phyloP scores from a whole-genome alignment of 92 coral and sea anemone species.

The Muricea muricata region DNA sequence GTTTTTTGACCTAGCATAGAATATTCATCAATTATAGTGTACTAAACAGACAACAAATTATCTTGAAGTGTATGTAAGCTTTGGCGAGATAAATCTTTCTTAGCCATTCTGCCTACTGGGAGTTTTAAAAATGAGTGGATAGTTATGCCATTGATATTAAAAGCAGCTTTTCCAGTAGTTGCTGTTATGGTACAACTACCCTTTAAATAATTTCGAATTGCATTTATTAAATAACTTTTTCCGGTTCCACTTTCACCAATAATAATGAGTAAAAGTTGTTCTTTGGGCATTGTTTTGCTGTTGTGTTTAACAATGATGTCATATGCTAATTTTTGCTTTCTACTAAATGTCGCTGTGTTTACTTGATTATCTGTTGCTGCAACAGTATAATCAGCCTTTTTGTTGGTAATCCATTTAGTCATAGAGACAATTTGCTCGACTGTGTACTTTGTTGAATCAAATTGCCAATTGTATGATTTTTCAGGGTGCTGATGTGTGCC shows the following conservation, averaged over 20 bases:
- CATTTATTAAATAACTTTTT: conserved; percentile 56
- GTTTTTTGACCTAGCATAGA: conserved; percentile 51
- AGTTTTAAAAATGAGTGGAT: conserved; percentile 73
- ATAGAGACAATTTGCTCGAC: conserved; percentile 3
- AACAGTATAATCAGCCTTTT: conserved; percentile 17
- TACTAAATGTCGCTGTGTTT: conserved; percentile 56
- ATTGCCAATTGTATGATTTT: conserved; percentile 21
- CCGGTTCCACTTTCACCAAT: conserved; percentile 70
- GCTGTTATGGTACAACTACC: conserved; percentile 66
- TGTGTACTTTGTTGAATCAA: conserved; percentile 16
- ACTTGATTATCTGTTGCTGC: conserved; percentile 39
- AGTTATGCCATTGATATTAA: conserved; percentile 62
- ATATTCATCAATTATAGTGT: conserved; percentile 44
- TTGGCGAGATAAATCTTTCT: conserved; percentile 73
- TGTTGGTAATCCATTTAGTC: conserved; percentile 22
- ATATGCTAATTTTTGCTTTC: conserved; percentile 65
- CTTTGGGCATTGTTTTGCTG: conserved; percentile 37
- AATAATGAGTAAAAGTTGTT: conserved; percentile 54
- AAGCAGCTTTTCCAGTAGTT: conserved; percentile 64
- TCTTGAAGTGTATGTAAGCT: conserved; percentile 60
- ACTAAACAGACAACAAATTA: conserved; percentile 8
- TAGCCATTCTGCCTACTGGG: conserved; percentile 65
- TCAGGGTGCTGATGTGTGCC: background rate
- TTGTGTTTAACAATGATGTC: conserved; percentile 58
- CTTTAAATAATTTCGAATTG: conserved; percentile 56